Evolutionary conservation across 2,888 invertebrate genomes (phyloP).

Genomic region (Bruchidius siliquastri): DNA sequence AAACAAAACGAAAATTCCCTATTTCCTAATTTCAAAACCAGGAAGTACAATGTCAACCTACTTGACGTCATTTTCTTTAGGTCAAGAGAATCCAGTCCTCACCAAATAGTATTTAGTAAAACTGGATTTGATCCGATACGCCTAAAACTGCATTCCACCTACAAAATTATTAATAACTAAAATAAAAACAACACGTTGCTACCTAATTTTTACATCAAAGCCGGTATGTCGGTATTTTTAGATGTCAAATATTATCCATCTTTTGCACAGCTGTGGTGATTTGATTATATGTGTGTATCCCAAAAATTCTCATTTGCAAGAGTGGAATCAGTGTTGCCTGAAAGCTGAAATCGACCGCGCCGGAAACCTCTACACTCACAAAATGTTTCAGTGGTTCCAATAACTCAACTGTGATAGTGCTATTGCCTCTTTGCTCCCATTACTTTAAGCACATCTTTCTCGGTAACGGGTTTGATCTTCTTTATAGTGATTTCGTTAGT

Average conservation of each 20-base stretch:
- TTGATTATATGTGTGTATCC: conserved; percentile 31
- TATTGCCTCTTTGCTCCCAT: conserved; percentile 12
- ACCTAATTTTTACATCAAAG: conserved; percentile 42
- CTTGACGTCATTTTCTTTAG: too few relatives aligned
- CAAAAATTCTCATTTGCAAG: conserved; percentile 23
- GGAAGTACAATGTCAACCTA: too few relatives aligned
- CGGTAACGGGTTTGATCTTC: background rate
- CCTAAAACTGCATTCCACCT: conserved; percentile 7
- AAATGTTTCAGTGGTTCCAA: conserved; percentile 12
- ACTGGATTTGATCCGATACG: background rate
- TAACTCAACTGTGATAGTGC: conserved; percentile 12
- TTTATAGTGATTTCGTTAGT: background rate
- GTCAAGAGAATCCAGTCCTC: too few relatives aligned
- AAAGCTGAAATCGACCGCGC: conserved; percentile 19
- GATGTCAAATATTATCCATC: conserved; percentile 44
- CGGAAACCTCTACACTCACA: conserved; percentile 14
- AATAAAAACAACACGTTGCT: conserved; percentile 29
- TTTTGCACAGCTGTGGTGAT: conserved; percentile 41
- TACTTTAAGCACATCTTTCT: conserved; percentile 17
- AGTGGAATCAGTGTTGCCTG: conserved; percentile 30
- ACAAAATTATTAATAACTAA: conserved; percentile 26
- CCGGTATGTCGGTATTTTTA: conserved; percentile 45
- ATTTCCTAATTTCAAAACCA: too few relatives aligned
- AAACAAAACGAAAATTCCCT: too few relatives aligned
- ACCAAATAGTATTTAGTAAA: background rate